Evolutionary conservation across 2,888 invertebrate species (phyloP), one percentile per base, ranked within the genome.

Genomic region (Dione juno): DNA sequence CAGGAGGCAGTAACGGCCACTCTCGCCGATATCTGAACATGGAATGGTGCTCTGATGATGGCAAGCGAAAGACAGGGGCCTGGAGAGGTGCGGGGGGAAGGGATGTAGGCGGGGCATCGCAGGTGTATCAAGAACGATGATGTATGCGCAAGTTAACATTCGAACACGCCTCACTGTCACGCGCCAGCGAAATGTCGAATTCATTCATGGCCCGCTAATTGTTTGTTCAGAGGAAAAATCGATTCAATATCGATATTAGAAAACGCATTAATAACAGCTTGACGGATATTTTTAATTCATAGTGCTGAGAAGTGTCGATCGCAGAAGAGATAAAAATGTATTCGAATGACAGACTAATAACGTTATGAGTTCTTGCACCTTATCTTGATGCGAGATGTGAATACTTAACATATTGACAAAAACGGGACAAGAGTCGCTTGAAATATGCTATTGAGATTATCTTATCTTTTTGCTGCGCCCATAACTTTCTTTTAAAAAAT

Each of bases 91-190:
- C 74, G 81, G 79, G 81, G 77, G 72, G 75, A 72, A 70, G 64
- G 68, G 76, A 73, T 67, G 80, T 82, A 79, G 90, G 89, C 89
- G 90, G 84, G 86, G 88, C 83, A 78, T 85, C 79, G 83, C 91
- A 92, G 91, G 92, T 92, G 90, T 87, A 89, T 86, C 86, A 85
- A 78, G 84, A 86, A 87, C 85, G 80, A 85, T 91, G 90, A 92
- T 89, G 86, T 91, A 92, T 90, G 89, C 90, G 87, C 88, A 88
- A 88, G 88, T 89, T 90, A 89, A 88, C 90, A 90, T 89, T 78
- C 78, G 87, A 85, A 90, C 90, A 90, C 92, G 92, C 92, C 92
- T 92, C 84, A 86, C 82, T 88, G 90, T 91, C 90, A 89, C 87
- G 88, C 82, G 81, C 59, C 68, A 58, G 71, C 72, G 77, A 76